Percentiles rank a stretch among this genome's conserved stretches.
Evolutionary conservation across 2,797 vertebrate species (phyloP).

Genomic region (Pangasius djambal): DNA sequence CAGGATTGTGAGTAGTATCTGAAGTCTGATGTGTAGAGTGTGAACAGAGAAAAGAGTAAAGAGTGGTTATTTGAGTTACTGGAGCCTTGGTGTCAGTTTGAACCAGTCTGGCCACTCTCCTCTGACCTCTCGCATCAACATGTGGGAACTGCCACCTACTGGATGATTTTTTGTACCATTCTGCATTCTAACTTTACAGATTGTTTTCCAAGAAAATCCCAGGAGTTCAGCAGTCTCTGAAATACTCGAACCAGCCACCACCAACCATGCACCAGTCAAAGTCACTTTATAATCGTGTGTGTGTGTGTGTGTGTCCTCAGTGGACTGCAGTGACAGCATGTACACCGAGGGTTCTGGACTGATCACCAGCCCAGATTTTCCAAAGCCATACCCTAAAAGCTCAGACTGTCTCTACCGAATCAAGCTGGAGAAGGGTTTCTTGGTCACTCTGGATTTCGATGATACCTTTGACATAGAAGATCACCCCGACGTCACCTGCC

Average conservation of each 20-base stretch:
- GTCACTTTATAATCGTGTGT: not conserved
- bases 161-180: not conserved
- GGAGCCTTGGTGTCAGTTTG: not conserved
- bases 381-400: constrained; percentile 90
- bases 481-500: constrained; percentile 88
- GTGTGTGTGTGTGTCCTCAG: constrained; percentile 68
- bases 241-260: not conserved
- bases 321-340: constrained; percentile 88
- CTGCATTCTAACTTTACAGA: no score
- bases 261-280: not conserved
- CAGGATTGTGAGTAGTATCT: no score
- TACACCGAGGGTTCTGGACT: constrained; percentile 84
- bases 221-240: not conserved
- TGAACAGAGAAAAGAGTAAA: not conserved
- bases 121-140: no score
- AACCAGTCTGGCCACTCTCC: not conserved
- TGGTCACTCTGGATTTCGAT: constrained; percentile 85
- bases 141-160: not conserved
- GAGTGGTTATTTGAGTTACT: not conserved
- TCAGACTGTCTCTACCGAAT: constrained; percentile 87
- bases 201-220: not conserved
- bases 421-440: constrained; percentile 85
- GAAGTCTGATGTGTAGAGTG: no score
- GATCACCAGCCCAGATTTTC: constrained; percentile 85
- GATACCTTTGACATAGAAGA: constrained; percentile 90